phyloP scores from a whole-genome alignment of 2,113 vertebrate genomes.

The Amblyopsis rosae region DNA sequence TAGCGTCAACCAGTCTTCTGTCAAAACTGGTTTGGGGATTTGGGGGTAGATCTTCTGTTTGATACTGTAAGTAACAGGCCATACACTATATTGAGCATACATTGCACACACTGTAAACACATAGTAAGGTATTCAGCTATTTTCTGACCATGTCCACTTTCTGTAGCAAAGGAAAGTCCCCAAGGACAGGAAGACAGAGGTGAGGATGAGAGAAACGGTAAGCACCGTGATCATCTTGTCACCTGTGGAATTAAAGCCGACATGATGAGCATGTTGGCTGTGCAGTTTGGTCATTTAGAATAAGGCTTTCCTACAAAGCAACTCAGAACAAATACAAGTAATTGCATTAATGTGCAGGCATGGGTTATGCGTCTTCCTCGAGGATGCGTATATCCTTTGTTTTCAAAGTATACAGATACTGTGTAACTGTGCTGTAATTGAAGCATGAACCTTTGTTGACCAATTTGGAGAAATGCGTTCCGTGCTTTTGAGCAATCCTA shows the following conservation, averaged over 20 bases:
- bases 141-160: constrained; percentile 52
- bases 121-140: fast-evolving
- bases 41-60: constrained; percentile 51
- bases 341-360: too few relatives aligned
- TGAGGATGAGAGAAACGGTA: constrained; percentile 8
- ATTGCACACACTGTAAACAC: not conserved
- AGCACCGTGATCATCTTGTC: constrained; percentile 5
- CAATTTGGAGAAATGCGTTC: too few relatives aligned
- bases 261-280: not conserved
- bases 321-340: too few relatives aligned
- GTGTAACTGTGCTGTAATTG: too few relatives aligned
- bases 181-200: constrained; percentile 29
- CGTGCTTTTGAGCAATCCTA: too few relatives aligned
- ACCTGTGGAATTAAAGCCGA: constrained; percentile 33
- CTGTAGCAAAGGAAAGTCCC: constrained; percentile 37
- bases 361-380: too few relatives aligned
- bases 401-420: too few relatives aligned
- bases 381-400: too few relatives aligned
- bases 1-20: constrained; percentile 23
- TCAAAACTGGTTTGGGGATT: constrained; percentile 57
- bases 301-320: too few relatives aligned
- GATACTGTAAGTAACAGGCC: constrained; percentile 41
- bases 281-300: not conserved
- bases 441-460: too few relatives aligned
- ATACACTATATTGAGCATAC: constrained; percentile 1